Base-by-base conservation (phyloP, 2,888 invertebrate genomes). In the Sphinx pinastri region DNA sequence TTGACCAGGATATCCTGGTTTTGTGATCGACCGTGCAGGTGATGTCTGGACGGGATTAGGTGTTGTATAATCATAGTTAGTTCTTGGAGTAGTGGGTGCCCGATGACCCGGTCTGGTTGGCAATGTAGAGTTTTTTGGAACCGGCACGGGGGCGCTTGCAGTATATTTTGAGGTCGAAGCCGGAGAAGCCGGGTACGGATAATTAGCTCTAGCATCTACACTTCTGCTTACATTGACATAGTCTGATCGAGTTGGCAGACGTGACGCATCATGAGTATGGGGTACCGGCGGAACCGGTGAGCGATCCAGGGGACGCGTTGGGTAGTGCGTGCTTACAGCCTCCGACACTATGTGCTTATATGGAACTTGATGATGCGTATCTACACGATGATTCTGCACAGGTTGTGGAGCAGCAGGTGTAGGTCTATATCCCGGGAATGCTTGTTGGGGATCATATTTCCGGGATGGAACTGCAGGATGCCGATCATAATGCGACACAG, bases 391-490 rank as follows among this genome's bases (percentile, higher is more conserved):
- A 77, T 84, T 88, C 71, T 88, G 86, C 68, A 88, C 79, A 72
- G 91, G 79, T 72, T 88, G 89, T n/a, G 87, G 75, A 49, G 86
- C 75, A 13, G 84, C 71, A 54, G 85, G 81, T 52, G 86, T 78
- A 74, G 90, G 90, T 81, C 92, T 88, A 73, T 93, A 93, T 7
- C 92, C 93, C 8, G 92, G 88, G 79, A 93, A 93, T 16, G 91
- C 87, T 78, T 93, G 92, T 76, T 94, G 93, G 51, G 84, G 88
- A 79, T 94, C 94, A 79, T 92, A 92, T 75, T 93, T 94, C 72
- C 93, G 85, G 71, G 88, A 85, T 25, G 91, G 86, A 47, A 89
- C 81, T 13, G 86, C 72, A 19, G 88, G 81, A 76, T 90, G 90
- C 67, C 92, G 85, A 63, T 93, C 94, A 77, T 90, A 93, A 77